phyloP scores from a whole-genome alignment of 2,888 invertebrate genomes.

The Drosophila siamana region DNA sequence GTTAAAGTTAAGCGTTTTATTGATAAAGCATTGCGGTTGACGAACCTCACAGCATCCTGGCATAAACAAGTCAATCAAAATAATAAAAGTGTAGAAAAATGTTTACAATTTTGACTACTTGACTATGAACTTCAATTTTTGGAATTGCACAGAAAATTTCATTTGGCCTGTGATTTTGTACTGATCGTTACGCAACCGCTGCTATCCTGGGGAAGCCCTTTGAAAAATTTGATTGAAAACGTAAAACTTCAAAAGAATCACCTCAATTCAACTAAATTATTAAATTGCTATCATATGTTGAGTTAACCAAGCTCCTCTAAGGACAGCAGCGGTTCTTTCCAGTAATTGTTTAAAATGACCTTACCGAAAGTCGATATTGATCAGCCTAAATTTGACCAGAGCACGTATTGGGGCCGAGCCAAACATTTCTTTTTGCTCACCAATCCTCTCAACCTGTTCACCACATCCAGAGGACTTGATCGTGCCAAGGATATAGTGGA shows the following conservation, averaged over 20 bases:
- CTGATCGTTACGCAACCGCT: no score
- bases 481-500: constrained; percentile 90
- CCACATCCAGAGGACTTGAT: constrained; percentile 89
- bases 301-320: neutral
- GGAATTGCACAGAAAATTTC: neutral
- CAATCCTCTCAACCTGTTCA: constrained; percentile 96
- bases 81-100: neutral
- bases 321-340: neutral
- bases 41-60: neutral
- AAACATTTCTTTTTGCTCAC: constrained; percentile 96
- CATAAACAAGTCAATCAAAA: neutral
- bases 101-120: no score
- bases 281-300: no score
- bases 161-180: no score
- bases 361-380: constrained; percentile 86
- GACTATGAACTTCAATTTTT: neutral
- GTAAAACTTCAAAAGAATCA: no score
- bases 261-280: no score
- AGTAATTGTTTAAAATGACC: constrained; percentile 24
- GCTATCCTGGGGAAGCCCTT: no score
- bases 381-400: constrained; percentile 96
- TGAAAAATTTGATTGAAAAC: no score
- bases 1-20: neutral
- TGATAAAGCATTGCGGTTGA: neutral
- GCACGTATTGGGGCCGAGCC: constrained; percentile 94